These are phyloP conservation scores for Tupiocoris notatus DNA, from an alignment of 2,888 invertebrate species.

Conservation along the genomic window DNA sequence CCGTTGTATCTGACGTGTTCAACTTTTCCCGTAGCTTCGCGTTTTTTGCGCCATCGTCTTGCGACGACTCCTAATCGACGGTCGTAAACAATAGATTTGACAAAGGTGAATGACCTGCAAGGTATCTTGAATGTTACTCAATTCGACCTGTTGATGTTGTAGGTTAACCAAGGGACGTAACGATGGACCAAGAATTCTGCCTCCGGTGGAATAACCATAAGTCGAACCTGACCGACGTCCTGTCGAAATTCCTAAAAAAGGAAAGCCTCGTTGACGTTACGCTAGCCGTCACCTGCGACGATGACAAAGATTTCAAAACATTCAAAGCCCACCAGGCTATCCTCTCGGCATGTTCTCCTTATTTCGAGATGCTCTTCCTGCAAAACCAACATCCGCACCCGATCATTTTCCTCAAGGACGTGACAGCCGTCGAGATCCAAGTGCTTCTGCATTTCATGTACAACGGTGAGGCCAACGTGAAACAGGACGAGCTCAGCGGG, in stretches of 20 bases:
- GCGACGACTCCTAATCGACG: background rate
- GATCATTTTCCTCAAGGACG: conserved; percentile 90
- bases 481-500: conserved; percentile 85
- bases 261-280: conserved; percentile 92
- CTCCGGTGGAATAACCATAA: conserved; percentile 94
- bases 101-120: conserved; percentile 46
- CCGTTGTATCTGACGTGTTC: too few species aligned
- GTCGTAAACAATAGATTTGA: conserved; percentile 9
- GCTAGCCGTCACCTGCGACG: conserved; percentile 80
- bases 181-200: conserved; percentile 75
- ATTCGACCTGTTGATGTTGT: conserved; percentile 41
- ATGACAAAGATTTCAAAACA: conserved; percentile 70
- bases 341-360: conserved; percentile 89
- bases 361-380: conserved; percentile 87
- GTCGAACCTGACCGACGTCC: conserved; percentile 84
- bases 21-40: too few species aligned
- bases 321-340: conserved; percentile 88
- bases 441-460: conserved; percentile 91
- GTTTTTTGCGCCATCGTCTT: too few species aligned
- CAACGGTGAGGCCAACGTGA: conserved; percentile 88
- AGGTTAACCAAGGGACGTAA: conserved; percentile 44
- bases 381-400: conserved; percentile 85
- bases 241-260: conserved; percentile 80
- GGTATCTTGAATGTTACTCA: conserved; percentile 35
- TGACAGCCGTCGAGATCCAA: conserved; percentile 84